Evolutionary conservation across 1,140 invertebrate genomes (phyloP).

Genomic region (Solenopsis invicta): DNA sequence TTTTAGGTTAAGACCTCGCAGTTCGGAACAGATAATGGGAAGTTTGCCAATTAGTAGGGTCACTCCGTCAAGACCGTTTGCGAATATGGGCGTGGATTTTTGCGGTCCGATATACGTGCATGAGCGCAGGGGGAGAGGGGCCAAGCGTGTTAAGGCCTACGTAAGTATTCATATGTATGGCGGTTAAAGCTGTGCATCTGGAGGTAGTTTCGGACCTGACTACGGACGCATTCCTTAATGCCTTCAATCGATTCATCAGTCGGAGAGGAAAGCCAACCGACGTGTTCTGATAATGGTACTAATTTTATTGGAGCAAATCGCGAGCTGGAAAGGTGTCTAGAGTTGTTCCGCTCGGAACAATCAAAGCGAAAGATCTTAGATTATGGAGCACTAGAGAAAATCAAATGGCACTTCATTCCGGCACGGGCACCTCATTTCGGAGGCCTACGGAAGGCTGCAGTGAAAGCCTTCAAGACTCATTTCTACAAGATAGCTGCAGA

Average conservation of each 20-base stretch:
- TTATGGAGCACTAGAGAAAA: too few species aligned
- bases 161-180: slow-evolving; percentile 30
- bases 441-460: too few species aligned
- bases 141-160: neutral
- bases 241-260: neutral
- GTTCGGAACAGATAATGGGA: neutral
- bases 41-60: neutral
- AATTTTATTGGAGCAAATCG: neutral
- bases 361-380: too few species aligned
- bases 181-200: slow-evolving; percentile 57
- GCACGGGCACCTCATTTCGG: too few species aligned
- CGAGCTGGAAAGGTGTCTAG: neutral
- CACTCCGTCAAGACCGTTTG: neutral
- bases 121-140: neutral
- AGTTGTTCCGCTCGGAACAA: too few species aligned
- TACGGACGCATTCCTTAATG: neutral
- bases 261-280: neutral
- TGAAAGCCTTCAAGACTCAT: too few species aligned
- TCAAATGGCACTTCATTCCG: too few species aligned
- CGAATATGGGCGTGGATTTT: neutral
- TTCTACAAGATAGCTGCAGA: too few species aligned
- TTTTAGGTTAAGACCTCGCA: neutral
- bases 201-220: slow-evolving; percentile 24
- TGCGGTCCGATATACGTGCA: neutral
- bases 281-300: neutral